These are phyloP conservation scores for Chiloscyllium punctatum DNA, from an alignment of 2,797 vertebrate species.

Conservation along the genomic window DNA sequence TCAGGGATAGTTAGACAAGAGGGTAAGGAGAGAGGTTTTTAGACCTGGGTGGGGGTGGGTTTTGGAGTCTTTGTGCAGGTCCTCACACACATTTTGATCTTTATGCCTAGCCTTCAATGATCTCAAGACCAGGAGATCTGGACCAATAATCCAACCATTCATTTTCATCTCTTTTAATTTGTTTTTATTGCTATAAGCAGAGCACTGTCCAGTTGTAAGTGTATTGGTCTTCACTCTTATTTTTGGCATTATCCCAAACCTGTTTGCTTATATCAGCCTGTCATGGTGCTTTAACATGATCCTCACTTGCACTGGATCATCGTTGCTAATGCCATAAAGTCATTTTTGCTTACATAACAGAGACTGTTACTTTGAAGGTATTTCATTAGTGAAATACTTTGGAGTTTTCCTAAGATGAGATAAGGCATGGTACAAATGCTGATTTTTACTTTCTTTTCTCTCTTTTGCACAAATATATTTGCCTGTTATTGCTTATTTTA, in stretches of 20 bases:
- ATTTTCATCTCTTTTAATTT: not conserved
- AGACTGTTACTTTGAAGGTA: not conserved
- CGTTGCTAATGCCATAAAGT: not conserved
- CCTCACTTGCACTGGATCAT: not conserved
- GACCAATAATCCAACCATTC: not conserved
- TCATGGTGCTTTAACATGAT: not conserved
- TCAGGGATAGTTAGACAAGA: no score
- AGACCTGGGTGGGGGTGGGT: no score
- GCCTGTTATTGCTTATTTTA: no score
- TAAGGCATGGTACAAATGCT: not conserved
- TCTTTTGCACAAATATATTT: not conserved
- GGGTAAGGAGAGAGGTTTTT: no score
- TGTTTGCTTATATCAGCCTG: not conserved
- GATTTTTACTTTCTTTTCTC: not conserved
- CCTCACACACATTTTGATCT: no score
- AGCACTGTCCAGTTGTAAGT: not conserved
- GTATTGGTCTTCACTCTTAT: not conserved
- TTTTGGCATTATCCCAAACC: not conserved
- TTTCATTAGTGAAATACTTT: not conserved
- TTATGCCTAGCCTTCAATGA: no score
- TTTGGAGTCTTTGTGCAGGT: no score
- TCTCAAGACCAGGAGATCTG: no score
- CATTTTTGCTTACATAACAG: not conserved
- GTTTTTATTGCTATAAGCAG: not conserved
- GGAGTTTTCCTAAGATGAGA: not conserved